phyloP scores from a whole-genome alignment of 2,113 vertebrate species.

The Stigmatopora nigra region DNA sequence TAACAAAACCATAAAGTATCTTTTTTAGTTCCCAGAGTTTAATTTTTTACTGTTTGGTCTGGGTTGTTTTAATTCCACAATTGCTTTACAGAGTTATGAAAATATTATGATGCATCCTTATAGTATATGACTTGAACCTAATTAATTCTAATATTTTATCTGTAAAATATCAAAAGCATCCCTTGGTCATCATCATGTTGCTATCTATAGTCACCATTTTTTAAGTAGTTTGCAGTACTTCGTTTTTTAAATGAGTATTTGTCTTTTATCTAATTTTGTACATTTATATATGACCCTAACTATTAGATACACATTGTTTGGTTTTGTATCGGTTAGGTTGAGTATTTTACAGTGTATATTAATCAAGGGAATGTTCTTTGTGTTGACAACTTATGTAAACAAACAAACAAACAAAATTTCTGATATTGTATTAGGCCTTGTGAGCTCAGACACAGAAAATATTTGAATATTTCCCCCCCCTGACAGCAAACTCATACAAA shows the following conservation, averaged over 20 bases:
- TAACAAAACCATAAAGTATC: background rate
- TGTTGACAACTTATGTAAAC: background rate
- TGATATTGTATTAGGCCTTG: too few relatives aligned
- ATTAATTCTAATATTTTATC: background rate
- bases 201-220: background rate
- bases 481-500: background rate
- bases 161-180: background rate
- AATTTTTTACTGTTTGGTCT: background rate
- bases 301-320: background rate
- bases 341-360: background rate
- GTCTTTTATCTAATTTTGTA: background rate
- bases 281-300: background rate
- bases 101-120: background rate
- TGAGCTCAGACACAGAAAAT: too few relatives aligned
- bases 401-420: too few relatives aligned
- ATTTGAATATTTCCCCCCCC: too few relatives aligned
- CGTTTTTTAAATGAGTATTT: background rate
- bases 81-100: background rate
- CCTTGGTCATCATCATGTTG: background rate
- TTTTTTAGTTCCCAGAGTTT: background rate
- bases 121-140: background rate
- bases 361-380: background rate
- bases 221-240: background rate
- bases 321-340: background rate
- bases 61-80: background rate